Base-by-base conservation (phyloP, 2,797 vertebrate genomes). In the Octomys mimax region DNA sequence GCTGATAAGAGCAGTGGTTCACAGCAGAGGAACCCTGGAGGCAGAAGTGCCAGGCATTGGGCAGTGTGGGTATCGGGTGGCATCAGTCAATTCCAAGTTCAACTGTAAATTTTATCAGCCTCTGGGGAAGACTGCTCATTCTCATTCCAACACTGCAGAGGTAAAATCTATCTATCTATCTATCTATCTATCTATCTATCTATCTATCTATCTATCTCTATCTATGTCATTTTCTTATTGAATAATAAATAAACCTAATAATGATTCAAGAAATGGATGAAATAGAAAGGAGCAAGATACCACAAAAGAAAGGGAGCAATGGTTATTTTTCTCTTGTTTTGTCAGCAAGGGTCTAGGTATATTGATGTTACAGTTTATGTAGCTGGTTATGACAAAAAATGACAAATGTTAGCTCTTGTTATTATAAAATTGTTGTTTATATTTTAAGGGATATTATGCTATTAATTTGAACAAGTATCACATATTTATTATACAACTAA, bases 31-130 rank as follows among this genome's bases (percentile, higher is more conserved):
- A 70, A 49, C 2, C 18, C 9, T 26, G 22, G 31, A 39, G 68
- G 36, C 1, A 7, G 19, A 61, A 42, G 6, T 16, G 4, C 12
- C 0, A 9, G n/a, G 14, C 21, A 19, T 6, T 42, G 5, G 26
- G 2, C 59, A 66, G 4, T 10, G n/a, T 28, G 42, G 42, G 75
- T 12, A 19, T 4, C 21, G 14, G 68, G 13, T 21, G 31, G 66
- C n/a, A 68, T 68, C 18, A 14, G 66, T 68, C 16, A n/a, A n/a
- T 68, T 68, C 33, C 64, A 33, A 68, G 31, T 14, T 68, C 64
- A 68, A n/a, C 3, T n/a, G 14, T 68, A 68, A 68, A 4, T 68
- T 19, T 68, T n/a, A n/a, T n/a, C 33, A 46, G 36, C 36, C 31
- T 79, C 78, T 16, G 24, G 36, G 9, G 6, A 9, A 68, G 26